Conservation (phyloP, 2,888 invertebrate species). For the Conomelus anceps region DNA sequence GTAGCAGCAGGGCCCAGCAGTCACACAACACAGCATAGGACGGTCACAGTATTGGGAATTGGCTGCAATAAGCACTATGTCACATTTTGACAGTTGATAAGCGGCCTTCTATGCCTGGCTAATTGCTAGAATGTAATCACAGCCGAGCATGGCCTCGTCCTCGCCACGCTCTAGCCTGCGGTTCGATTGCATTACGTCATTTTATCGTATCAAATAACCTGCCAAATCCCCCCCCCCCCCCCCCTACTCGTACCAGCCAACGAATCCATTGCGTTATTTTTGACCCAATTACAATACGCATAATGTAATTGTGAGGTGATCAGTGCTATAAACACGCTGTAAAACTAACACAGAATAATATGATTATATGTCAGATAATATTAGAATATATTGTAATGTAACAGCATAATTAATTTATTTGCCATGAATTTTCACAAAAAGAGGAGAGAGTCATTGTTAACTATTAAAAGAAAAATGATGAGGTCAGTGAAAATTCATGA, state of each 20-base stretch:
- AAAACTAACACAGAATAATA: not conserved
- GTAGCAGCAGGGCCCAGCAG: no score
- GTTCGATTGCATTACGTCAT: not conserved
- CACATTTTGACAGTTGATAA: not conserved
- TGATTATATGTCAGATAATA: not conserved
- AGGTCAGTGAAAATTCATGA: no score
- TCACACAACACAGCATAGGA: not conserved
- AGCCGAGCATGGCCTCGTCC: not conserved
- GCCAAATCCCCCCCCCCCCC: not conserved
- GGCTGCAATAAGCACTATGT: not conserved
- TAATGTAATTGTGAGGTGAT: not conserved
- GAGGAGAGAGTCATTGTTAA: no score
- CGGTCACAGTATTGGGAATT: not conserved
- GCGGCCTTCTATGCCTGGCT: not conserved
- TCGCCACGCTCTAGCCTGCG: not conserved
- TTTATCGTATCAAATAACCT: not conserved
- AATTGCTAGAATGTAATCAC: not conserved
- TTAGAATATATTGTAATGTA: not conserved
- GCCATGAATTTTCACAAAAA: no score
- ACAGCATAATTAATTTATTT: no score
- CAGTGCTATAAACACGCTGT: not conserved
- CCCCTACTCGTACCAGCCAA: no score
- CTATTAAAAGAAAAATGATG: no score
- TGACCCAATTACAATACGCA: not conserved
- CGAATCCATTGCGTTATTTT: not conserved